Evolutionary conservation across 1,140 invertebrate genomes (phyloP), one percentile per base, ranked within the genome.

Genomic region (Drosophila bocki): DNA sequence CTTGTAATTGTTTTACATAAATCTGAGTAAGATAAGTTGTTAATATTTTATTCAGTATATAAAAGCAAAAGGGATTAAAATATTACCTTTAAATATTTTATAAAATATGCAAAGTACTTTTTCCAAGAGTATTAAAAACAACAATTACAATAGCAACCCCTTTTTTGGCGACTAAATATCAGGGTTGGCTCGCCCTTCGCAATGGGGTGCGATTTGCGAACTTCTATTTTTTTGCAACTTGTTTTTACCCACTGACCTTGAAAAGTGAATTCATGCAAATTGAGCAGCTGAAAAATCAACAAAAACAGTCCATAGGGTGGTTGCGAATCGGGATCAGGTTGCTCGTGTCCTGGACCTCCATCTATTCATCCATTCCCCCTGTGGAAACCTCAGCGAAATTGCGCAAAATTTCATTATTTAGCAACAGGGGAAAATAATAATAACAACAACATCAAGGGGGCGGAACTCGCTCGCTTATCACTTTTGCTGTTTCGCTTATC

Each of bases 221-320:
- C 19, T 13, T 9, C n/a, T n/a, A n/a, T 26, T 47, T 68, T 63
- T 75, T 81, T 65, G 81, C 85, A 84, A 88, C 85, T 90, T 82
- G 88, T 91, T 91, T 71, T 87, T 91, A 88, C 88, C 84, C 84
- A 88, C 88, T 91, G 88, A 91, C 88, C 88, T 91, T 91, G 88
- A 91, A 91, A 91, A 91, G 81, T 74, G 76, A 67, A 91, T 82
- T 71, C 67, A 80, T 85, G 83, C 79, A 75, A 87, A 78, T 86
- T 88, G 69, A 79, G 80, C 84, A 81, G 78, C 78, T 85, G 82
- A 70, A 82, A 63, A 69, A 53, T 54, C 69, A 72, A 72, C 82
- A 50, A 47, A 47, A 17, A n/a, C 44, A 35, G 44, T 35, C 53
- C 42, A 54, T 56, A 57, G 85, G 86, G 81, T 87, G 72, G 85